phyloP scores from a whole-genome alignment of 1,140 invertebrate species.

The Drosophila sp. region DNA sequence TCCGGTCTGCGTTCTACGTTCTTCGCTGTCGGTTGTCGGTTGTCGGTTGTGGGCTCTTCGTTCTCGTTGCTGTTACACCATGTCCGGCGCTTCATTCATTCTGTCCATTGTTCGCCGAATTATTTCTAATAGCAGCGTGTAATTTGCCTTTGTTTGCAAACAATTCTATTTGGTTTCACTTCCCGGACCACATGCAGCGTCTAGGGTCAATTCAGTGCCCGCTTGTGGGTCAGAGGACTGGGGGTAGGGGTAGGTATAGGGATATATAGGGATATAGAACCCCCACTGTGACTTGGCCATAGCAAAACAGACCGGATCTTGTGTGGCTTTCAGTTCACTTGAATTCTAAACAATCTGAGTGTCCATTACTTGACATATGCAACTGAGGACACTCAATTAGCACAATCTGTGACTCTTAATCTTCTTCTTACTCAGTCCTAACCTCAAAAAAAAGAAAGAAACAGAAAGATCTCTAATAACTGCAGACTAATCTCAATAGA shows the following conservation, averaged over 20 bases:
- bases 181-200: slow-evolving; percentile 68
- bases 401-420: background rate
- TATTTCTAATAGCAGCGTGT: slow-evolving; percentile 80
- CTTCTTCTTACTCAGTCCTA: background rate
- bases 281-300: slow-evolving; percentile 21
- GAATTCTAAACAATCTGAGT: slow-evolving; percentile 32
- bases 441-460: slow-evolving; percentile 16
- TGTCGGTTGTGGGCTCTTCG: background rate
- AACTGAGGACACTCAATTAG: slow-evolving; percentile 41
- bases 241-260: slow-evolving; percentile 12
- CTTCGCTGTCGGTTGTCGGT: background rate
- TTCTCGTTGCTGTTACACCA: slow-evolving; percentile 31
- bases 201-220: slow-evolving; percentile 28
- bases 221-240: too few relatives aligned
- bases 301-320: slow-evolving; percentile 27
- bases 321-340: slow-evolving; percentile 33
- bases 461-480: background rate
- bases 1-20: slow-evolving; percentile 25
- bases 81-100: slow-evolving; percentile 66
- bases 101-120: slow-evolving; percentile 64
- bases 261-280: slow-evolving; percentile 18
- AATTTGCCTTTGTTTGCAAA: slow-evolving; percentile 81
- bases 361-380: slow-evolving; percentile 38
- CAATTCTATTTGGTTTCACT: slow-evolving; percentile 81
- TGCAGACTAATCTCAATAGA: background rate